Conservation (phyloP, 2,113 vertebrate species). For the Erpornis zantholeuca region DNA sequence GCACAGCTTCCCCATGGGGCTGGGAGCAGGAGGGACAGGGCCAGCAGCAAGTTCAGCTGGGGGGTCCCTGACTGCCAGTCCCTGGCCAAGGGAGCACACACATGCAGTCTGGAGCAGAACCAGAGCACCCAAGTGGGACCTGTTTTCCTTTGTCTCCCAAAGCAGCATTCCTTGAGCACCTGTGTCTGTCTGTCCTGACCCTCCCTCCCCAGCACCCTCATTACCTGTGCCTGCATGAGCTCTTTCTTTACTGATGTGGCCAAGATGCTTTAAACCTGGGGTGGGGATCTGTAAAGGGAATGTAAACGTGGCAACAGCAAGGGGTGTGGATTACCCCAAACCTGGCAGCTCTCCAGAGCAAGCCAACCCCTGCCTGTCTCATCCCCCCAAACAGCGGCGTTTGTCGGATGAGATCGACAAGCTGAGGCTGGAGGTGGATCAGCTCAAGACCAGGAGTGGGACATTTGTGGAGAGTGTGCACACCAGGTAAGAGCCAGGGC, state of each 20-base stretch:
- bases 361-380: background rate
- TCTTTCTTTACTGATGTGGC: background rate
- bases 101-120: background rate
- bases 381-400: slow-evolving; percentile 77
- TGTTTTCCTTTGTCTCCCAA: background rate
- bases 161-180: background rate
- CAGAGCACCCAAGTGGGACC: background rate
- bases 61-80: accelerated
- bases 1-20: background rate
- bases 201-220: background rate
- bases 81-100: background rate
- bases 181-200: background rate
- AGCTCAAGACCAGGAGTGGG: slow-evolving; percentile 89
- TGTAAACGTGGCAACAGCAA: background rate
- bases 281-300: background rate
- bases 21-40: background rate
- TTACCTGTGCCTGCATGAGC: background rate
- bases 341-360: background rate
- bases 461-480: slow-evolving; percentile 85
- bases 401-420: slow-evolving; percentile 95
- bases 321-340: background rate
- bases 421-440: slow-evolving; percentile 90
- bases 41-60: background rate
- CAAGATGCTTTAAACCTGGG: background rate
- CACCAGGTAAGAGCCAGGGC: slow-evolving; percentile 75